Evolutionary conservation across 2,113 vertebrate species (phyloP).

Genomic region (Dryoscopus gambensis): DNA sequence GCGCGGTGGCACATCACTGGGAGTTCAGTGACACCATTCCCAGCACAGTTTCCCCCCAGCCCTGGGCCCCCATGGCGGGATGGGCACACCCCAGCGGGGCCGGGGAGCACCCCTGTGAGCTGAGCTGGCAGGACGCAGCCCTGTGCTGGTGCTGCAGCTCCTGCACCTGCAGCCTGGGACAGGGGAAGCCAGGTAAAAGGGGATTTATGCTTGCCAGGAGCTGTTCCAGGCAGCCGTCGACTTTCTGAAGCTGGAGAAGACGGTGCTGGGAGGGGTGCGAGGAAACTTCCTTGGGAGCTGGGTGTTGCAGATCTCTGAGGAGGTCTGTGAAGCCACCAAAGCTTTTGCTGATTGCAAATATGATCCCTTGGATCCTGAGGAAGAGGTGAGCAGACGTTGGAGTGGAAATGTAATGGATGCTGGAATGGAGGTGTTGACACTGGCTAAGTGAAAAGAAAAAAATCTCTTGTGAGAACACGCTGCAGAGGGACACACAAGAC

Average conservation of each 20-base stretch:
- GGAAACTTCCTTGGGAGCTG: conserved; percentile 56
- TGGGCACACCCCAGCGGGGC: not conserved
- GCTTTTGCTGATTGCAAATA: conserved; percentile 70
- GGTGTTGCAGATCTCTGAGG: conserved; percentile 65
- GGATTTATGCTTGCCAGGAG: conserved; percentile 32
- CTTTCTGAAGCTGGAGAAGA: conserved; percentile 75
- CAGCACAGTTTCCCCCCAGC: not conserved
- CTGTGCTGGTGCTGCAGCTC: not conserved
- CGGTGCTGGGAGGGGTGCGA: conserved; percentile 65
- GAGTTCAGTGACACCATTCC: rapidly evolving
- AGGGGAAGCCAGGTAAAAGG: rapidly evolving
- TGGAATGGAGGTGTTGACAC: not conserved
- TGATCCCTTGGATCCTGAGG: conserved; percentile 69
- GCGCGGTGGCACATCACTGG: not conserved
- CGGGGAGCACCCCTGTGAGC: rapidly evolving
- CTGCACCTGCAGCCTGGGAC: not conserved
- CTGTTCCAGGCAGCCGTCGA: conserved; percentile 63
- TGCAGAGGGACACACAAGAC: not conserved
- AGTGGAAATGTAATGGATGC: not conserved
- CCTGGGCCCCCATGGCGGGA: not conserved
- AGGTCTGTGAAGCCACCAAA: conserved; percentile 71
- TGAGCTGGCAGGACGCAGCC: rapidly evolving
- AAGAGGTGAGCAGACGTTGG: conserved; percentile 56
- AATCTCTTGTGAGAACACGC: rapidly evolving
- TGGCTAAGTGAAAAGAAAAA: not conserved